Percentiles rank a stretch among this genome's conserved stretches.
Evolutionary conservation across 2,888 invertebrate genomes (phyloP).

Genomic region (Metellina segmentata): DNA sequence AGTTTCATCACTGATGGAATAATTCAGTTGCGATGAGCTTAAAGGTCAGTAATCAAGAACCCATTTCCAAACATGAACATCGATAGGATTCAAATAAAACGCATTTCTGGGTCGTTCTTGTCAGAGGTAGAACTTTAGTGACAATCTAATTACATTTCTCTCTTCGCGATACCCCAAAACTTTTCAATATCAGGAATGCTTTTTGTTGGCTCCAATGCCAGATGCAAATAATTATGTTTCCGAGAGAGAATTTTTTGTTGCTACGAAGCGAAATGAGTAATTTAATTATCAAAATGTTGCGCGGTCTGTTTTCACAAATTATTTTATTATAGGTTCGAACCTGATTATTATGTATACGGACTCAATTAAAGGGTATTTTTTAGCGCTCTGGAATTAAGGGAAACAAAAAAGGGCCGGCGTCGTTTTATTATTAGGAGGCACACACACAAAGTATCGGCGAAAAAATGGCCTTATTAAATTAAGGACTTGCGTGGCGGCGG

Average conservation of each 20-base stretch:
- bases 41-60: no score
- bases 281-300: conserved; percentile 73
- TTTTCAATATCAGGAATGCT: conserved; percentile 56
- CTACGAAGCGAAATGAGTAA: conserved; percentile 21
- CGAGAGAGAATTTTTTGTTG: conserved; percentile 5
- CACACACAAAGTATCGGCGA: conserved; percentile 66
- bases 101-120: no score
- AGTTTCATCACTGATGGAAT: no score
- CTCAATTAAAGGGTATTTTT: conserved; percentile 70
- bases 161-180: conserved; percentile 51
- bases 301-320: conserved; percentile 67
- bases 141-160: conserved; percentile 48
- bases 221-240: conserved; percentile 66
- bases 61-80: no score
- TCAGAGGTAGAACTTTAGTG: no score
- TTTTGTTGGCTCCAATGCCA: conserved; percentile 37
- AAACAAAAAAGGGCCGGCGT: conserved; percentile 41
- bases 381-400: conserved; percentile 45
- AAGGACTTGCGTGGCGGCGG: conserved; percentile 27
- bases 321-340: conserved; percentile 69
- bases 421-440: conserved; percentile 40
- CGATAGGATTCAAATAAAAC: no score
- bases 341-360: conserved; percentile 69
- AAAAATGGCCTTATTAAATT: conserved; percentile 73
- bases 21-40: no score